phyloP scores from a whole-genome alignment of 2,888 invertebrate species.

The Toxonevra muliebris region DNA sequence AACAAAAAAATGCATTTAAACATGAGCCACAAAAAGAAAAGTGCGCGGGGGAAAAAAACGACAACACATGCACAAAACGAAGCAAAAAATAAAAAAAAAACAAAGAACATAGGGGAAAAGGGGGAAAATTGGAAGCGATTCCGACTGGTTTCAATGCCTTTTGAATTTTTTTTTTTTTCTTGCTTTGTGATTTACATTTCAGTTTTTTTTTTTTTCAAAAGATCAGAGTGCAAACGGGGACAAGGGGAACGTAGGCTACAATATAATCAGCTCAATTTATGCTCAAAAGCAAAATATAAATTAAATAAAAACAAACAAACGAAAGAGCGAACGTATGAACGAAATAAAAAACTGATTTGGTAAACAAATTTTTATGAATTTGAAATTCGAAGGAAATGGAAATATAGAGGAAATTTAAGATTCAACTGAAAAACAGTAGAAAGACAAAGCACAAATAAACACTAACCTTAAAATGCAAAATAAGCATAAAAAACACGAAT shows the following conservation, averaged over 20 bases:
- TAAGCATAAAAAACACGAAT: constrained; percentile 9
- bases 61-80: constrained; percentile 1
- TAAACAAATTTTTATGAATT: constrained; percentile 11
- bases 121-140: background rate
- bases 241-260: background rate
- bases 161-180: no score
- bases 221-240: background rate
- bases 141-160: background rate
- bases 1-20: background rate
- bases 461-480: constrained; percentile 9
- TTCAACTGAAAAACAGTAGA: background rate
- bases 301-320: background rate
- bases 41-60: background rate
- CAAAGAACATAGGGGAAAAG: background rate
- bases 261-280: background rate
- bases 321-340: background rate
- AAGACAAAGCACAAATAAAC: constrained; percentile 10
- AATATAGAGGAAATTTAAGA: constrained; percentile 9
- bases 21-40: background rate
- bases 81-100: background rate
- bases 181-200: no score
- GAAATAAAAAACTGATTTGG: background rate
- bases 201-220: no score
- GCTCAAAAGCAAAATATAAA: background rate
- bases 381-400: constrained; percentile 16